Evolutionary conservation across 2,113 vertebrate species (phyloP).

Genomic region (Gasterosteus aculeatus): DNA sequence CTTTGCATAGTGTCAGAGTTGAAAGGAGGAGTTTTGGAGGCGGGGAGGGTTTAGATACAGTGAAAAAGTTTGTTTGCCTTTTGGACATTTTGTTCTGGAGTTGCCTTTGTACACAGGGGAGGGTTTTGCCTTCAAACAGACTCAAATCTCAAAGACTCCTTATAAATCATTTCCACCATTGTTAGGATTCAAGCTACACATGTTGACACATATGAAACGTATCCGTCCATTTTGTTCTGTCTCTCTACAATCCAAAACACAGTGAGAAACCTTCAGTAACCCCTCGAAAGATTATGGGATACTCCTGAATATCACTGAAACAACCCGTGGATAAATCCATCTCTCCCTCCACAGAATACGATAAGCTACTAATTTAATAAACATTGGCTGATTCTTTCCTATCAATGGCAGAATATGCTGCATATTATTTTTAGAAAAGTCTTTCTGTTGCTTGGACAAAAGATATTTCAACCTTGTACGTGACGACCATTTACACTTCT

Average conservation of each 20-base stretch:
- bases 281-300: not conserved
- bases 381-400: not conserved
- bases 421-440: not conserved
- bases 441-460: not conserved
- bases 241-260: not conserved
- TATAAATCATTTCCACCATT: not conserved
- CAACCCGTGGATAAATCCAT: not conserved
- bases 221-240: not conserved
- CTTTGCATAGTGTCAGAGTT: constrained; percentile 71
- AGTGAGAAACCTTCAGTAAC: not conserved
- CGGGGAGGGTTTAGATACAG: constrained; percentile 51
- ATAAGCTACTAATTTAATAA: not conserved
- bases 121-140: not conserved
- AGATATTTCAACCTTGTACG: not conserved
- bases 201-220: not conserved
- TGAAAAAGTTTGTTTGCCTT: constrained; percentile 66
- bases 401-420: not conserved
- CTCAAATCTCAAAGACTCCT: not conserved
- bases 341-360: not conserved
- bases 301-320: not conserved
- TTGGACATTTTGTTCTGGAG: constrained; percentile 77
- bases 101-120: constrained; percentile 24
- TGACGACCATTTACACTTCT: not conserved
- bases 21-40: constrained; percentile 68
- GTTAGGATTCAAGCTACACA: not conserved